phyloP scores from a whole-genome alignment of 1,140 invertebrate species.

The Argopecten irradians region DNA sequence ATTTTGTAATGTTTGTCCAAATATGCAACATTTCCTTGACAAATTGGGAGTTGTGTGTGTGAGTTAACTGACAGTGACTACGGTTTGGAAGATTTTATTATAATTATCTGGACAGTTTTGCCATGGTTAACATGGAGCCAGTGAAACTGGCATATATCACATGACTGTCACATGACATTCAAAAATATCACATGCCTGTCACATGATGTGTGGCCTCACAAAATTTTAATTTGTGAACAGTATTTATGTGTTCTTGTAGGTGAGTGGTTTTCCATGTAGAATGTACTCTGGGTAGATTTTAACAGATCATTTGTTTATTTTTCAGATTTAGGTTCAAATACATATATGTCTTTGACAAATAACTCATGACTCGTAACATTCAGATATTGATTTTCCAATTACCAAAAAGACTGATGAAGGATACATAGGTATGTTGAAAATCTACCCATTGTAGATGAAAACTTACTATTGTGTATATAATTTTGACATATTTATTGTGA shows the following conservation, averaged over 20 bases:
- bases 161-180: conserved; percentile 3
- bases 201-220: neutral
- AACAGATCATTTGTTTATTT: neutral
- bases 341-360: too few relatives aligned
- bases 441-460: neutral
- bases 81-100: neutral
- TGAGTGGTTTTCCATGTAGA: neutral
- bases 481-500: conserved; percentile 23
- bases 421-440: neutral
- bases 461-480: neutral
- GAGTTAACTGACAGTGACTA: neutral
- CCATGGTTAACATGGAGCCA: conserved; percentile 14
- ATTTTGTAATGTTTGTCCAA: neutral
- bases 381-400: neutral
- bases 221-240: neutral
- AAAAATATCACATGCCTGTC: neutral
- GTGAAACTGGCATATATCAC: conserved; percentile 7
- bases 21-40: conserved; percentile 17
- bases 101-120: neutral
- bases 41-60: neutral
- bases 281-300: neutral
- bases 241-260: conserved; percentile 15
- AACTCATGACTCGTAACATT: neutral
- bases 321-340: neutral
- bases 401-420: neutral